These are phyloP conservation scores for Aricia artaxerxes DNA, from an alignment of 2,888 invertebrate species.

Conservation along the genomic window DNA sequence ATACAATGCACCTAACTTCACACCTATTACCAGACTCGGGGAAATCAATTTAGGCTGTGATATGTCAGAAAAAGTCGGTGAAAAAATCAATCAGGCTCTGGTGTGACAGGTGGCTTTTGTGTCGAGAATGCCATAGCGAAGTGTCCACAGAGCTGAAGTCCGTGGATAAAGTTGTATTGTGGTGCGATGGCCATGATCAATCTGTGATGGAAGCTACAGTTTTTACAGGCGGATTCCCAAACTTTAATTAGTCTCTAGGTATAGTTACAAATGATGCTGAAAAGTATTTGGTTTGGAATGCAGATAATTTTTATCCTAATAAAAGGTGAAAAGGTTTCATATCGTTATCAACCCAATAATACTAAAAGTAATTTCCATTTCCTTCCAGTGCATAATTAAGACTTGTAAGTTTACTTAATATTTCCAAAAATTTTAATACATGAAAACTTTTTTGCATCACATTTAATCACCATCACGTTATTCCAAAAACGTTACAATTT, in stretches of 20 bases:
- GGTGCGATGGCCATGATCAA: slow-evolving; percentile 60
- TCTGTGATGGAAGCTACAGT: slow-evolving; percentile 46
- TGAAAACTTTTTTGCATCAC: neutral
- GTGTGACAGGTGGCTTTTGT: slow-evolving; percentile 72
- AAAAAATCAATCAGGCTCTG: slow-evolving; percentile 77
- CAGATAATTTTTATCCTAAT: too few relatives aligned
- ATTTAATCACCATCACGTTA: neutral
- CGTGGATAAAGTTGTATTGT: slow-evolving; percentile 69
- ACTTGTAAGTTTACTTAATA: too few relatives aligned
- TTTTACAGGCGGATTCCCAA: slow-evolving; percentile 53
- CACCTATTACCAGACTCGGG: slow-evolving; percentile 35
- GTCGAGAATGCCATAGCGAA: slow-evolving; percentile 68
- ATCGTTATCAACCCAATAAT: too few relatives aligned
- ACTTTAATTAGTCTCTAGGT: slow-evolving; percentile 19
- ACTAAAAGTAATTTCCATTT: too few relatives aligned
- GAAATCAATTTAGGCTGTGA: slow-evolving; percentile 65
- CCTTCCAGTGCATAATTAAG: too few relatives aligned
- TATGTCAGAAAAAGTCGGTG: slow-evolving; percentile 55
- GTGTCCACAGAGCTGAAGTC: slow-evolving; percentile 62
- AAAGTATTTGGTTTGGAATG: neutral
- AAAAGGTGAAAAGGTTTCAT: too few relatives aligned
- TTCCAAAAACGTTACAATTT: slow-evolving; percentile 50
- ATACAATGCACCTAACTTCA: slow-evolving; percentile 37
- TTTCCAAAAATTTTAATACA: neutral
- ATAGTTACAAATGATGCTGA: neutral